Conservation (phyloP, 2,797 vertebrate species). For the Acropternis orthonyx region DNA sequence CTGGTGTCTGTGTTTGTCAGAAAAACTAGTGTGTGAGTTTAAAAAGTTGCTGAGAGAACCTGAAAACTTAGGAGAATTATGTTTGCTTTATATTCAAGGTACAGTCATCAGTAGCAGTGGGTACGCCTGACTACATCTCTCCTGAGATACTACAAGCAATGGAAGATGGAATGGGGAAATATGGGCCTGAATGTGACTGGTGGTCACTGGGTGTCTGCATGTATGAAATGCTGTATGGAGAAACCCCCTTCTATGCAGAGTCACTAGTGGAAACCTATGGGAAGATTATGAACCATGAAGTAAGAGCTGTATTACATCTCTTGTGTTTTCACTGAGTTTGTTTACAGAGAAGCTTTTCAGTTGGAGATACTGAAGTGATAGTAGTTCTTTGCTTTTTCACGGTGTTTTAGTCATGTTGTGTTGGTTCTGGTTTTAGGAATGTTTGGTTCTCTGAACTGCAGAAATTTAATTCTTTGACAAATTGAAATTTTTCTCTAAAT, state of each 20-base stretch:
- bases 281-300: constrained; percentile 99
- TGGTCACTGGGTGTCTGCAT: constrained; percentile 97
- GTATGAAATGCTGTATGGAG: constrained; percentile 97
- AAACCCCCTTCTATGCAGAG: constrained; percentile 96
- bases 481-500: neutral
- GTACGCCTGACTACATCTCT: constrained; percentile 97
- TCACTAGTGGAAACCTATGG: constrained; percentile 96
- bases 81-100: constrained; percentile 79
- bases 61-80: neutral
- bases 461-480: neutral
- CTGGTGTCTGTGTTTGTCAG: neutral
- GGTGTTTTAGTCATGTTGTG: neutral
- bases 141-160: constrained; percentile 98
- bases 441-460: neutral
- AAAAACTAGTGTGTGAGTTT: neutral
- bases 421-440: neutral
- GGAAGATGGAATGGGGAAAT: constrained; percentile 97
- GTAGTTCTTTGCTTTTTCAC: neutral
- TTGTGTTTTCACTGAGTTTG: neutral
- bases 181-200: constrained; percentile 97
- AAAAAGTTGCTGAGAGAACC: neutral
- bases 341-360: neutral
- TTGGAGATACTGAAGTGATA: neutral
- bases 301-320: constrained; percentile 55
- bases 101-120: constrained; percentile 95